Evolutionary conservation across 2,888 invertebrate genomes (phyloP), one percentile per base, ranked within the genome.

Genomic region (Barypeithes pellucidus): DNA sequence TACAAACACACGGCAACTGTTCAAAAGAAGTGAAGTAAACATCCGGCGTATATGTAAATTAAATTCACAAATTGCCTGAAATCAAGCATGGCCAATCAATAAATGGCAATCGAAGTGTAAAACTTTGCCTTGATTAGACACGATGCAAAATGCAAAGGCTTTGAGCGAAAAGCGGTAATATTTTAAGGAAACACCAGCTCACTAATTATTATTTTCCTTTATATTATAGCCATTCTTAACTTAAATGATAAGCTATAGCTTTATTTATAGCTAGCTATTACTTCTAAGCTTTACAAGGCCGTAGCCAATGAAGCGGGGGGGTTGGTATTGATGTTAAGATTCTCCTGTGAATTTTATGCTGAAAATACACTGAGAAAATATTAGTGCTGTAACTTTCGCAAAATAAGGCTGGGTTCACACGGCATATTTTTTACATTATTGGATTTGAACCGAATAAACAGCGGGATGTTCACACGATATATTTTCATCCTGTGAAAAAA

Each of bases 61-160:
- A 76, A 79, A 79, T 78, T 76, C 73, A 73, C 76, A 75, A 77
- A 77, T 78, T 75, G 74, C 74, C 77, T 76, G 77, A 78, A 79
- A 78, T 78, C 79, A 78, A 78, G 75, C 79, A 76, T 77, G 60
- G 69, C 76, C 77, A 77, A 79, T 80, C 78, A 77, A 79, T 79
- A 80, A 80, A 79, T 78, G 77, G 76, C 77, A 79, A 79, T 79
- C 76, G 78, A 76, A 77, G 78, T 77, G 78, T 78, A 78, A 78
- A 77, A 80, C 73, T 78, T 75, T 73, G 75, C 68, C 47, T 61
- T 70, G 69, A 73, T 73, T 73, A 73, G 69, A 69, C 52, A 73
- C 65, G 73, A 69, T 67, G 67, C 61, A 72, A 72, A 47, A 71
- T 50, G 71, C 60, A 71, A 71, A 47, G 39, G 61, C 43, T 61